These are phyloP conservation scores for Ectobius pallidus DNA, from an alignment of 2,888 invertebrate genomes.

Conservation along the genomic window DNA sequence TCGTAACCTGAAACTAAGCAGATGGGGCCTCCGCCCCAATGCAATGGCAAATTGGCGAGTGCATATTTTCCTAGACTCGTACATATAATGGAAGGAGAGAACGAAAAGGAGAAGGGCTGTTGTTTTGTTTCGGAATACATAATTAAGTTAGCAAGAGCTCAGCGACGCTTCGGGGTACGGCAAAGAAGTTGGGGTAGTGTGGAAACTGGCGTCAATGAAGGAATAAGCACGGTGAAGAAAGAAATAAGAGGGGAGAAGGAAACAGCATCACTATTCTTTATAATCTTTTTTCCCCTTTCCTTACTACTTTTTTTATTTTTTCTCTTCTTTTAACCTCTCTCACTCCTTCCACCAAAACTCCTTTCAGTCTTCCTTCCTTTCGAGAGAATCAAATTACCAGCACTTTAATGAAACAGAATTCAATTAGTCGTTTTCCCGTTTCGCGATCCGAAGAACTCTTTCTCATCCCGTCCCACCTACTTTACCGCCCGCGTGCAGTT, in stretches of 20 bases:
- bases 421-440: conserved; percentile 43
- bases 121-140: conserved; percentile 35
- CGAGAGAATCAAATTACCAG: conserved; percentile 42
- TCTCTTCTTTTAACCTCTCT: conserved; percentile 10
- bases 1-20: not conserved
- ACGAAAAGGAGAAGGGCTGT: too few relatives aligned
- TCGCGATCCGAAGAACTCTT: conserved; percentile 32
- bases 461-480: not conserved
- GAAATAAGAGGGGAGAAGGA: not conserved
- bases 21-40: not conserved
- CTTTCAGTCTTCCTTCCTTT: conserved; percentile 11
- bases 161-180: conserved; percentile 1
- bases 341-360: not conserved
- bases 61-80: conserved; percentile 12
- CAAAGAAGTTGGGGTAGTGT: conserved; percentile 3
- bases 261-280: conserved; percentile 24
- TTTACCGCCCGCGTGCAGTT: too few relatives aligned
- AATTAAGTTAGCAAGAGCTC: conserved; percentile 32
- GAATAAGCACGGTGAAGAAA: conserved; percentile 18
- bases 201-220: conserved; percentile 16
- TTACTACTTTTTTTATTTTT: not conserved
- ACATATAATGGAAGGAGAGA: conserved; percentile 1
- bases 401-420: conserved; percentile 44
- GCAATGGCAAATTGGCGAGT: conserved; percentile 13
- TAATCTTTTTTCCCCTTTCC: not conserved